These are phyloP conservation scores for Psephotus haematonotus DNA, from an alignment of 2,113 vertebrate species.

Conservation along the genomic window DNA sequence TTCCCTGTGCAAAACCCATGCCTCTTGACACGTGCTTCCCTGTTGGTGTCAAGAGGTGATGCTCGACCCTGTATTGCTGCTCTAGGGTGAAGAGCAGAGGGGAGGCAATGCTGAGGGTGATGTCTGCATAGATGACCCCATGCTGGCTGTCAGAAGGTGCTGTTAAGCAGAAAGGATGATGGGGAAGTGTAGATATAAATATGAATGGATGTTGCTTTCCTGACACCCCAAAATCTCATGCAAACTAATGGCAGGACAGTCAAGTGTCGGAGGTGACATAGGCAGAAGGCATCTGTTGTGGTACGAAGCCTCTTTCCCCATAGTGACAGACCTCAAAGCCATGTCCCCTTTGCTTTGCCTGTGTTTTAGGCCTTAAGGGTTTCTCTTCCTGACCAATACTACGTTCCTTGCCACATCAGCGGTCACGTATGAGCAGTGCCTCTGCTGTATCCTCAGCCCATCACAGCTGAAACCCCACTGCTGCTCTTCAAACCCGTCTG, in stretches of 20 bases:
- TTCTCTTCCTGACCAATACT: neutral
- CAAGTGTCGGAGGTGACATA: neutral
- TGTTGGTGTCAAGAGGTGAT: neutral
- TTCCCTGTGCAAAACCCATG: neutral
- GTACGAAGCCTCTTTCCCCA: neutral
- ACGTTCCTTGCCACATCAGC: neutral
- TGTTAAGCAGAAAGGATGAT: neutral
- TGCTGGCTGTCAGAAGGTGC: neutral
- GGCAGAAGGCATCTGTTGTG: neutral
- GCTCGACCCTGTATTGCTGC: neutral
- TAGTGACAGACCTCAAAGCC: neutral
- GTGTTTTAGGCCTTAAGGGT: neutral
- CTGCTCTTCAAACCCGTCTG: neutral
- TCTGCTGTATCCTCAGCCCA: neutral
- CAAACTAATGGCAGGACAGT: neutral
- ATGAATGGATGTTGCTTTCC: neutral
- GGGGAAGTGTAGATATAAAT: neutral
- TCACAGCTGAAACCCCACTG: neutral
- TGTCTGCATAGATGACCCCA: neutral
- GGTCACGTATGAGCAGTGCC: neutral
- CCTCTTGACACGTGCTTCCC: neutral
- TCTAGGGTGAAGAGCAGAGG: neutral
- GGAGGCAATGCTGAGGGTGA: neutral
- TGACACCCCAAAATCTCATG: neutral
- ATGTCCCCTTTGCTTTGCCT: neutral